Base-by-base conservation (phyloP, 2,888 invertebrate genomes). In the Cheilosia impressa region DNA sequence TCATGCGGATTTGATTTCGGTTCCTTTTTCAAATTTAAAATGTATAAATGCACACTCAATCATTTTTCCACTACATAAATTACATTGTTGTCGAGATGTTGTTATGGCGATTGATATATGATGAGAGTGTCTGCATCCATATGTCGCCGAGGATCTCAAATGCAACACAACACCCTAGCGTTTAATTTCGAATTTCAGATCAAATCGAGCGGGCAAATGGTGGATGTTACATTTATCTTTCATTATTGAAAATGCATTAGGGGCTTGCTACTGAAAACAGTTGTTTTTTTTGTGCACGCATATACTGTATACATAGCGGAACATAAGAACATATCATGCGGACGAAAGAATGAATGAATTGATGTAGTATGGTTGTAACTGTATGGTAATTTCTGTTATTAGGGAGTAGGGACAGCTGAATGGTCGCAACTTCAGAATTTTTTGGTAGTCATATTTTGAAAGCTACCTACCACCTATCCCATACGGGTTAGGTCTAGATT, bases 21-120 rank as follows among this genome's bases (percentile, higher is more conserved):
- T 60, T 71, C 24, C 57, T 55, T 60, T 55, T 43, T 71, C n/a
- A 58, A 84, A 87, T 80, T 72, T 87, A 57, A 71, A 83, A 84
- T 76, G 68, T 68, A 62, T 71, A 66, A 45, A 83, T 73, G n/a
- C 22, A 10, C 31, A 41, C 50, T 66, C 31, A 47, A 75, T 75
- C 73, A 80, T 83, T 84, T 79, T 84, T 84, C 76, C 76, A 79
- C 57, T 76, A 62, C 60, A 84, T 87, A 72, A 87, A 83, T 79
- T 76, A 81, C 55, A 81, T 85, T 71, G 76, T 85, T 76, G 80
- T 72, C 45, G 72, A 62, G 78, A 60, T 71, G 58, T 80, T 81
- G 66, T 76, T 77, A 27, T 72, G 81, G 38, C 75, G 72, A 85
- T 81, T 85, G 85, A 77, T 85, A 81, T 55, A 85, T 77, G 75